Evolutionary conservation across 2,888 invertebrate genomes (phyloP).

Genomic region (Rugalucina vietnamica): DNA sequence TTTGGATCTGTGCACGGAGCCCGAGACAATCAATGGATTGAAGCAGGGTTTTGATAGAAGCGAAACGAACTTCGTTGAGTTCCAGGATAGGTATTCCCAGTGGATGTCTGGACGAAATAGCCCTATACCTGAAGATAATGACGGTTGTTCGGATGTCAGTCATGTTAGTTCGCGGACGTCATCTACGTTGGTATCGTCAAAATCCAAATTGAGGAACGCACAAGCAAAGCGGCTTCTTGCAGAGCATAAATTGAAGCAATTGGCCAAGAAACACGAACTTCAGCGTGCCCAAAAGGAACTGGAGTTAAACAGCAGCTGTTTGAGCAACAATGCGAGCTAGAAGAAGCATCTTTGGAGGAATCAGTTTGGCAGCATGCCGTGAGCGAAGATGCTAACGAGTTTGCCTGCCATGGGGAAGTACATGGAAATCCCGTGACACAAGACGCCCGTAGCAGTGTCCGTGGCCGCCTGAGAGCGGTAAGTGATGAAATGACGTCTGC

Average conservation of each 20-base stretch:
- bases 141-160: neutral
- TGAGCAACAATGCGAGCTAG: neutral
- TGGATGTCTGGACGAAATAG: constrained; percentile 7
- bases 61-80: neutral
- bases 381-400: neutral
- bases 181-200: neutral
- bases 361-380: neutral
- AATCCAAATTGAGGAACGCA: neutral
- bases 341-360: neutral
- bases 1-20: neutral
- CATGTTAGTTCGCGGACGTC: neutral
- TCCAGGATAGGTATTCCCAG: constrained; percentile 15
- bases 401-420: too few relatives aligned
- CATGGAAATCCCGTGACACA: too few relatives aligned
- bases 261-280: neutral
- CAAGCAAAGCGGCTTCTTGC: too few relatives aligned
- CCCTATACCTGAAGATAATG: neutral
- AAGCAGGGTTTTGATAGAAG: neutral
- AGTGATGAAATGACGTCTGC: too few relatives aligned
- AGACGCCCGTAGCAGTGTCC: neutral
- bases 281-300: neutral
- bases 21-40: neutral
- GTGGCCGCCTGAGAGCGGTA: too few relatives aligned
- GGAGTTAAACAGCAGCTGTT: neutral
- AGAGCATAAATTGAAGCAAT: too few relatives aligned